phyloP scores from a whole-genome alignment of 2,113 vertebrate species.

The Sturnira hondurensis region DNA sequence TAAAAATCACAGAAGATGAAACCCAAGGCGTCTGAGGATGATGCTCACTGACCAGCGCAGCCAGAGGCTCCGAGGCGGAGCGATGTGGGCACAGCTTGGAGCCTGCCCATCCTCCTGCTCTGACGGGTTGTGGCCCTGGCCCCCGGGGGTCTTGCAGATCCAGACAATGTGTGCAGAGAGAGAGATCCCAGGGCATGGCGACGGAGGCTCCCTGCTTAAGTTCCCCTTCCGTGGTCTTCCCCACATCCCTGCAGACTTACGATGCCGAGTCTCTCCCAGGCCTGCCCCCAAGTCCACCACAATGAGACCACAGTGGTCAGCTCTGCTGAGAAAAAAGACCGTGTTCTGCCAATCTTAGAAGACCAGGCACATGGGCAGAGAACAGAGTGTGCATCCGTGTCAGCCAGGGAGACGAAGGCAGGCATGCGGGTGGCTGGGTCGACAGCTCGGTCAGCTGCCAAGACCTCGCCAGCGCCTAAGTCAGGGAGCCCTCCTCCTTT shows the following conservation, averaged over 20 bases:
- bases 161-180: not conserved
- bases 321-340: not conserved
- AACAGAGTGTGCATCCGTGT: not conserved
- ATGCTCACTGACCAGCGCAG: not conserved
- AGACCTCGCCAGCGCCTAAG: accelerated
- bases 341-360: not conserved
- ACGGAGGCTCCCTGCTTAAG: not conserved
- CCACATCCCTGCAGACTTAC: too few species aligned
- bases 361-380: not conserved
- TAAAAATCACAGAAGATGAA: not conserved
- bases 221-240: not conserved
- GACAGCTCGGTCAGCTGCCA: accelerated
- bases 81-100: accelerated
- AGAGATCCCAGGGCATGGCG: not conserved
- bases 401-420: not conserved
- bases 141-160: not conserved
- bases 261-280: accelerated
- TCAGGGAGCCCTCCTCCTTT: not conserved
- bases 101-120: not conserved
- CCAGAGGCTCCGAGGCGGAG: too few species aligned
- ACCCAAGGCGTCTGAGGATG: not conserved
- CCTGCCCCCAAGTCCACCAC: too few species aligned
- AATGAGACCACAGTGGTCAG: accelerated
- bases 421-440: accelerated
- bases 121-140: not conserved